Conservation (phyloP, 2,113 vertebrate genomes). For the Tupaia chinensis region DNA sequence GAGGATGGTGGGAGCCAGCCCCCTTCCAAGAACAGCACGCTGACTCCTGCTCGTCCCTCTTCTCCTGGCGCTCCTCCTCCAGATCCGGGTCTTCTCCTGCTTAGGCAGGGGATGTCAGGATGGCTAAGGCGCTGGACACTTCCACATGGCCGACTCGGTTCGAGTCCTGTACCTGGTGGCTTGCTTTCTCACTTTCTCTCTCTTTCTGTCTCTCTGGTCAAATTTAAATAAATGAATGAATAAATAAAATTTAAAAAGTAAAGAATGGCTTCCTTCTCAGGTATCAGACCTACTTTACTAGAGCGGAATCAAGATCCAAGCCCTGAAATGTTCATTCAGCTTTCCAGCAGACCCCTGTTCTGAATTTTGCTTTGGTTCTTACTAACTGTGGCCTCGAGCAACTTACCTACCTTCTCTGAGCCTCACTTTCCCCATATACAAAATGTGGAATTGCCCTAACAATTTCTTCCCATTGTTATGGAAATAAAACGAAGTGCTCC, state of each 20-base stretch:
- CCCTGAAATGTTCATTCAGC: no score
- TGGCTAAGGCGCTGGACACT: neutral
- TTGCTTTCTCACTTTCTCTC: no score
- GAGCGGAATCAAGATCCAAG: neutral
- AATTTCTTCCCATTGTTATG: neutral
- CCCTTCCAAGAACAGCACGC: no score
- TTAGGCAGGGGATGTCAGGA: neutral
- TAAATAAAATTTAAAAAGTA: no score
- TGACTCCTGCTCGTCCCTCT: neutral
- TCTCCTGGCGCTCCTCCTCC: neutral
- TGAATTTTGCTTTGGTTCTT: neutral
- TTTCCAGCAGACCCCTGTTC: no score
- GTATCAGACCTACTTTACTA: neutral
- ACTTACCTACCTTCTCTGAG: slow-evolving; percentile 21
- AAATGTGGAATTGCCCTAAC: neutral
- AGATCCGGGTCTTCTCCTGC: fast-evolving
- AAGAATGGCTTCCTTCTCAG: neutral
- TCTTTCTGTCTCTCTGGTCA: no score
- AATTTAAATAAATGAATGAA: no score
- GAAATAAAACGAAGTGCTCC: neutral
- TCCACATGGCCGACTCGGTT: no score
- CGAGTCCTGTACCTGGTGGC: no score
- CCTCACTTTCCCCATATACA: neutral
- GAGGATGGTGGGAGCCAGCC: no score
- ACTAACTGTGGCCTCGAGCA: neutral